Evolutionary conservation across 2,797 vertebrate species (phyloP).

Genomic region (Linurgus olivaceus): DNA sequence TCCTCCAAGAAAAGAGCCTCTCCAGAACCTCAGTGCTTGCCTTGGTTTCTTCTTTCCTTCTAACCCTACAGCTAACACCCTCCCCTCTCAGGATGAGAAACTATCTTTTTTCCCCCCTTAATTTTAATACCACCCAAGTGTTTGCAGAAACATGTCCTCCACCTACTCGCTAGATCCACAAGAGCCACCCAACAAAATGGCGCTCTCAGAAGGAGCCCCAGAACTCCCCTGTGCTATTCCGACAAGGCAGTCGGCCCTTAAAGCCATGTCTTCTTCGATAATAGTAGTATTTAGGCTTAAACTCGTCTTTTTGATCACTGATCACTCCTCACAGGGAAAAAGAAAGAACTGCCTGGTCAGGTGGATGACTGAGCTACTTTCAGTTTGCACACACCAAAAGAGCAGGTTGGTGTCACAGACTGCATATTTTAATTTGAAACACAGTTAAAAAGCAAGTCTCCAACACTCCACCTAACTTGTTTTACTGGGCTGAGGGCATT

Average conservation of each 20-base stretch:
- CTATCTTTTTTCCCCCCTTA: not conserved
- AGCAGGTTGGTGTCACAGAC: not conserved
- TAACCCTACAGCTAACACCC: not conserved
- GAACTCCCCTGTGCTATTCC: not conserved
- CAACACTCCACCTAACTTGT: not conserved
- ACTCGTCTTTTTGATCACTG: not conserved
- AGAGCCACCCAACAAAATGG: not conserved
- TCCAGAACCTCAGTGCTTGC: not conserved
- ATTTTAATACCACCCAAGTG: not conserved
- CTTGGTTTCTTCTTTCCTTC: not conserved
- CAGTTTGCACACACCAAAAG: not conserved
- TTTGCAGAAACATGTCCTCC: not conserved
- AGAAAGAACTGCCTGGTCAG: not conserved
- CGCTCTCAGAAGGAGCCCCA: not conserved
- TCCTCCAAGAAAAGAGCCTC: not conserved
- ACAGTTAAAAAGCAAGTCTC: not conserved
- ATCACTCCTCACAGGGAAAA: not conserved
- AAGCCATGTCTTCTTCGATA: not conserved
- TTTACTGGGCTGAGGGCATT: not conserved
- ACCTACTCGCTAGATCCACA: not conserved
- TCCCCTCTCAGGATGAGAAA: not conserved
- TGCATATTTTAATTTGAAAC: not conserved
- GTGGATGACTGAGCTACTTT: slow-evolving; percentile 32
- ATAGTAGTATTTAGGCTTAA: not conserved
- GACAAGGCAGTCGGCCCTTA: not conserved